A percentile compares a stretch with the other conserved stretches of the same genome.
Evolutionary conservation across 2,888 invertebrate genomes (phyloP).

Genomic region (Balanococcus diminutus): DNA sequence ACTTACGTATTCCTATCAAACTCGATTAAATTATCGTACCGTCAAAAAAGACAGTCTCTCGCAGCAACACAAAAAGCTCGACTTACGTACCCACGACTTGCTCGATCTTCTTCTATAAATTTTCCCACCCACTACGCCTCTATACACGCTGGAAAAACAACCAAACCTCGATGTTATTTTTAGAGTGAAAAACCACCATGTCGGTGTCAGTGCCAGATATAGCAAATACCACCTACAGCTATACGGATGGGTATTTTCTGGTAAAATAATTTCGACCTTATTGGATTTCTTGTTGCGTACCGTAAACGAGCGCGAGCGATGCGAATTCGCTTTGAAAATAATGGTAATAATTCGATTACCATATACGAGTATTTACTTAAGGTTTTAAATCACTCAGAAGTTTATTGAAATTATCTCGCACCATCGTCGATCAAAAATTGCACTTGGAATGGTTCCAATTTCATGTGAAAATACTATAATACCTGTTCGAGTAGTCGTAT

Average conservation of each 20-base stretch:
- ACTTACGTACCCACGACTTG: too few relatives aligned
- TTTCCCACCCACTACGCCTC: background rate
- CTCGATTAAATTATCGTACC: too few relatives aligned
- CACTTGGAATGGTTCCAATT: background rate
- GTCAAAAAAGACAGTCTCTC: too few relatives aligned
- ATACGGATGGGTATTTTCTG: background rate
- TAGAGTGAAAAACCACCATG: too few relatives aligned
- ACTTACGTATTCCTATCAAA: too few relatives aligned
- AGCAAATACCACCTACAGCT: background rate
- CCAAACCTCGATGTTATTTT: background rate
- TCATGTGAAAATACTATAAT: background rate
- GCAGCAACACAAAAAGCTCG: too few relatives aligned
- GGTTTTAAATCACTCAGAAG: background rate
- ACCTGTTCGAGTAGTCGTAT: background rate
- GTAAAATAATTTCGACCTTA: background rate
- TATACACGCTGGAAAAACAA: background rate
- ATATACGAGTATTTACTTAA: background rate
- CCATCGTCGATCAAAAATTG: background rate
- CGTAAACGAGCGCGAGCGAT: background rate
- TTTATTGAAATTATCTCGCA: background rate
- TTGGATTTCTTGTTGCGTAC: background rate
- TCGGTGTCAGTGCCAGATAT: background rate
- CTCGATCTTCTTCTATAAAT: background rate
- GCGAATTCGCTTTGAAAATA: background rate
- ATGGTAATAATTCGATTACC: slow-evolving; percentile 1